phyloP scores from a whole-genome alignment of 2,113 vertebrate genomes.

The Scomber scombrus region DNA sequence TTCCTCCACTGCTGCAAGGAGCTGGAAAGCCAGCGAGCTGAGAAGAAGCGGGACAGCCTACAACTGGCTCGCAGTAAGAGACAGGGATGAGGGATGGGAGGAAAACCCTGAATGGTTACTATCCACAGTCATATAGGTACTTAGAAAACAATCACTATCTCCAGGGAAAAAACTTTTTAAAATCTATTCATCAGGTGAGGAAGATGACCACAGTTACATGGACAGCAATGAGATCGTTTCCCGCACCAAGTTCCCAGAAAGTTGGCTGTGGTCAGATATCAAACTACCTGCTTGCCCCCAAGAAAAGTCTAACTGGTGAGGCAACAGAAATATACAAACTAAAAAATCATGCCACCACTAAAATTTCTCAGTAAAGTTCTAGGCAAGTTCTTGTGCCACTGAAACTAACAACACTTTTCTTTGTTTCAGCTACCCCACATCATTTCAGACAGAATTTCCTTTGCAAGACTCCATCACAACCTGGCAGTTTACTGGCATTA shows the following conservation, averaged over 20 bases:
- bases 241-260: constrained; percentile 78
- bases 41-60: constrained; percentile 40
- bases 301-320: constrained; percentile 78
- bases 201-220: constrained; percentile 58
- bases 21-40: constrained; percentile 31
- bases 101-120: background rate
- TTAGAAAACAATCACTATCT: background rate
- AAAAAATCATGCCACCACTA: no score
- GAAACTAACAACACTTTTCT: no score
- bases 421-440: no score
- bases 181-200: constrained; percentile 61
- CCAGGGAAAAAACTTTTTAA: background rate
- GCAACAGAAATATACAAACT: no score
- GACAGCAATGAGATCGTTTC: constrained; percentile 69
- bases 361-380: no score
- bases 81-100: background rate
- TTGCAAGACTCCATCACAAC: constrained; percentile 93
- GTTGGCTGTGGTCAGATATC: constrained; percentile 79
- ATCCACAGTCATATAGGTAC: background rate
- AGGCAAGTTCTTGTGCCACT: no score
- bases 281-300: constrained; percentile 65
- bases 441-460: no score
- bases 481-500: constrained; percentile 91
- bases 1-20: constrained; percentile 89
- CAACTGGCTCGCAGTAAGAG: constrained; percentile 78